Conservation (phyloP, 2,797 vertebrate species). For the Falco peregrinus region DNA sequence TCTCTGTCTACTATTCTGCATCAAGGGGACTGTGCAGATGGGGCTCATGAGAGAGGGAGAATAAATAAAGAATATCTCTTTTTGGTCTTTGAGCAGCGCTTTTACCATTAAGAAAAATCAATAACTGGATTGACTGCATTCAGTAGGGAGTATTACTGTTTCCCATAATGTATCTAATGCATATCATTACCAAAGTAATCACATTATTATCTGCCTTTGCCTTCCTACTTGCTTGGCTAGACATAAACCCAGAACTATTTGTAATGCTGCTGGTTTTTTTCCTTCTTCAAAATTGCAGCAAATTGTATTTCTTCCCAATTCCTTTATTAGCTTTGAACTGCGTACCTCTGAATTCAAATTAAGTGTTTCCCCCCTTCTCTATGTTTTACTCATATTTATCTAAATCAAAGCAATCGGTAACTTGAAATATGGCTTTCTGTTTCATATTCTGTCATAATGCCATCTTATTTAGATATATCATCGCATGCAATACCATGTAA, state of each 20-base stretch:
- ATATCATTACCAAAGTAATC: conserved; percentile 88
- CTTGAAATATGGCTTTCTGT: not conserved
- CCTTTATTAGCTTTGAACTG: conserved; percentile 66
- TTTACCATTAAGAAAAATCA: conserved; percentile 91
- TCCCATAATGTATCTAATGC: conserved; percentile 88
- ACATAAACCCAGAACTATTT: conserved; percentile 72
- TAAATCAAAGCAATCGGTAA: not conserved
- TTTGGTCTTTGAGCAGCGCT: conserved; percentile 79
- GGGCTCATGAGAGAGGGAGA: conserved; percentile 55
- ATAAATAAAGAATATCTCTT: conserved; percentile 78
- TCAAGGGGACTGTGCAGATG: conserved; percentile 73
- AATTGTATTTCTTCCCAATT: conserved; percentile 57
- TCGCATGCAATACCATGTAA: not conserved
- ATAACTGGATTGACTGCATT: conserved; percentile 86
- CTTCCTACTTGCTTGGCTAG: conserved; percentile 70
- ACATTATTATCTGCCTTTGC: conserved; percentile 78
- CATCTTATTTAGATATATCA: not conserved
- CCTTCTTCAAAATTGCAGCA: conserved; percentile 56
- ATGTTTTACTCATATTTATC: conserved; percentile 13
- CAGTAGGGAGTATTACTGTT: conserved; percentile 84
- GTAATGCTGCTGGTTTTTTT: conserved; percentile 28
- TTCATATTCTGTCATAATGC: not conserved
- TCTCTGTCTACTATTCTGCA: conserved; percentile 75
- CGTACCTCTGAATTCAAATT: conserved; percentile 62
- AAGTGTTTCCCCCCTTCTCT: not conserved